Conservation (phyloP, 2,888 invertebrate genomes). For the Lepidochitona cinerea region DNA sequence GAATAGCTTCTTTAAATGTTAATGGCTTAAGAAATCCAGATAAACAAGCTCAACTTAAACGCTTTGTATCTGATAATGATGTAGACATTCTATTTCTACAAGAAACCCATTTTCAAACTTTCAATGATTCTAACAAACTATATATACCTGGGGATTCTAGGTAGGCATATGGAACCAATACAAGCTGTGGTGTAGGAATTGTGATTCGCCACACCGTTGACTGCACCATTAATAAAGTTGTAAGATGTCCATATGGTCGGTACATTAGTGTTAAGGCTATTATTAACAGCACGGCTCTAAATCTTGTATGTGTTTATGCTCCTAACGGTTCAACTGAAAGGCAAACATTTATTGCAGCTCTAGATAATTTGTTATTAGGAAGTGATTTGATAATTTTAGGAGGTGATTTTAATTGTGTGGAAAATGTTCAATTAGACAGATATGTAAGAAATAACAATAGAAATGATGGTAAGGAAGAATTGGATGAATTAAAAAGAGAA, state of each 20-base stretch:
- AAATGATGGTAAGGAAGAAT: slow-evolving; percentile 4
- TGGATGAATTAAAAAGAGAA: slow-evolving; percentile 14
- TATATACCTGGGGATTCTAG: not conserved
- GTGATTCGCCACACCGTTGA: not conserved
- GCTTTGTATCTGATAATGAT: not conserved
- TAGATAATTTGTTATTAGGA: not conserved
- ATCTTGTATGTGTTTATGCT: not conserved
- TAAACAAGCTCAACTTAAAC: not conserved
- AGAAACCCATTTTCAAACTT: not conserved
- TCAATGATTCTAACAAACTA: not conserved
- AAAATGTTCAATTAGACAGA: slow-evolving; percentile 17
- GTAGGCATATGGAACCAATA: not conserved
- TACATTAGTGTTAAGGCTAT: not conserved
- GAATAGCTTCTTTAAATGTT: not conserved
- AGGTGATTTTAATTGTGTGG: slow-evolving; percentile 29
- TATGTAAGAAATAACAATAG: slow-evolving; percentile 16
- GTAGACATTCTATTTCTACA: not conserved
- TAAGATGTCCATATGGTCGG: not conserved
- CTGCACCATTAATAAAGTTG: not conserved
- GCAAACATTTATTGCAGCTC: not conserved
- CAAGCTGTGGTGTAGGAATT: not conserved
- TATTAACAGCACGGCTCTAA: not conserved
- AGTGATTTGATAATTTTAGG: slow-evolving; percentile 10
- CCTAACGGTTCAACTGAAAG: not conserved
- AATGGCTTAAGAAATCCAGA: not conserved